Evolutionary conservation across 1,140 invertebrate species (phyloP), one percentile per base, ranked within the genome.

Genomic region (Drosophila tristis): DNA sequence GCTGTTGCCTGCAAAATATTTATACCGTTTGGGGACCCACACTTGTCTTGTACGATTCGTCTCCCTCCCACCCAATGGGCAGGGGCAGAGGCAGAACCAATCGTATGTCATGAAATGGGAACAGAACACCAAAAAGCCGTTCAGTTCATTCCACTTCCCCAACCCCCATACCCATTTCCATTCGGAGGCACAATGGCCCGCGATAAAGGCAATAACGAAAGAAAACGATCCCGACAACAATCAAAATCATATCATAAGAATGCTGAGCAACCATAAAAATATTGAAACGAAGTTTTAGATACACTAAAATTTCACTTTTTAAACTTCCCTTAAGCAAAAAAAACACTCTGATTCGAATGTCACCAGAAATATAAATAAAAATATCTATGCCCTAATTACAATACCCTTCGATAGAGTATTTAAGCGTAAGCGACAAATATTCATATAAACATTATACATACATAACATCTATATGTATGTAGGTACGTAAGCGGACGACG

Each of bases 21-120:
- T 20, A 20, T 75, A 75, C 72, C 58, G 72, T 74, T 47, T 7
- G 29, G 31, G 31, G 35, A 0, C 44, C 55, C 23, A 63, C 49
- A 68, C 51, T 67, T 62, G 59, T 26, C 62, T 13, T 29, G 9
- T 35, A 8, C 7, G 29, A 31, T 9, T 8, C 3, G 31, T 3
- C 31, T 39, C 11, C 35, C 26, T 29, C 5, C 5, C 35, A 25
- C 42, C 26, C 48, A 44, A 65, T 54, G 29, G 61, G 43, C 62
- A 74, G 72, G 75, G 66, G 71, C 72, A 75, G 75, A 39, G 61
- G 43, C 62, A 74, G 72, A 75, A 75, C 72, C 72, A 75, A 75
- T 75, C 49, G 73, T 23, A 29, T 59, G 48, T 66, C 72, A 49
- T 50, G 61, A 66, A 75, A 75, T 75, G 66, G 72, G 72, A 66